Conservation (phyloP, 2,113 vertebrate genomes). For the Varanus komodoensis region DNA sequence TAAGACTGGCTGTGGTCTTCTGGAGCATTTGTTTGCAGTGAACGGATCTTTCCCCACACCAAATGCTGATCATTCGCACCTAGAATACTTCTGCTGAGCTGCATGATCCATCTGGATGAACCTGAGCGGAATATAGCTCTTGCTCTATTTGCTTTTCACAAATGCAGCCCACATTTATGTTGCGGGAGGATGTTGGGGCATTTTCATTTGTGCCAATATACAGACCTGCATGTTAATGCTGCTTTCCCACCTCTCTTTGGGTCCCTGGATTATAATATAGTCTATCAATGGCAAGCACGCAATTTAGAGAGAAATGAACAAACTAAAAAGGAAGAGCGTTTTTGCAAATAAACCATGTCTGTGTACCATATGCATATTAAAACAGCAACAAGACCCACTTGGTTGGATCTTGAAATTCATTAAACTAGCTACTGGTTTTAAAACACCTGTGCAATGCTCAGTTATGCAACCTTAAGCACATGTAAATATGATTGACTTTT, state of each 20-base stretch:
- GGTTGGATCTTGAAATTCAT: conserved; percentile 71
- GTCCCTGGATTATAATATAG: conserved; percentile 56
- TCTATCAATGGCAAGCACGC: conserved; percentile 37
- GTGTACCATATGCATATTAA: conserved; percentile 57
- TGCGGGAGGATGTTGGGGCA: conserved; percentile 32
- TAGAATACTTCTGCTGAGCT: conserved; percentile 22
- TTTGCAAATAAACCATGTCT: conserved; percentile 62
- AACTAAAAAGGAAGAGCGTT: conserved; percentile 48
- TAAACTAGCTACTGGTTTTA: conserved; percentile 63
- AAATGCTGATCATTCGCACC: conserved; percentile 43
- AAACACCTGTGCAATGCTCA: conserved; percentile 64
- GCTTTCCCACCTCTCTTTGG: conserved; percentile 40
- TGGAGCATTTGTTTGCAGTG: conserved; percentile 40
- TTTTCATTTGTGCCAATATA: conserved; percentile 43
- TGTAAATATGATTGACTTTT: conserved; percentile 84
- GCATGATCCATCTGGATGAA: conserved; percentile 40
- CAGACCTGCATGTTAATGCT: conserved; percentile 30
- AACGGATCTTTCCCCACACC: conserved; percentile 42
- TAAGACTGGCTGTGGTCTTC: conserved; percentile 64
- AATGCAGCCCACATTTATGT: conserved; percentile 41
- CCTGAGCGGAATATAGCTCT: conserved; percentile 48
- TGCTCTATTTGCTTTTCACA: conserved; percentile 25
- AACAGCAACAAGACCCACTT: conserved; percentile 54
- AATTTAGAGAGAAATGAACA: conserved; percentile 49
- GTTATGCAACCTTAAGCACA: conserved; percentile 81